Conservation (phyloP, 2,113 vertebrate genomes). For the Phasianus colchicus region DNA sequence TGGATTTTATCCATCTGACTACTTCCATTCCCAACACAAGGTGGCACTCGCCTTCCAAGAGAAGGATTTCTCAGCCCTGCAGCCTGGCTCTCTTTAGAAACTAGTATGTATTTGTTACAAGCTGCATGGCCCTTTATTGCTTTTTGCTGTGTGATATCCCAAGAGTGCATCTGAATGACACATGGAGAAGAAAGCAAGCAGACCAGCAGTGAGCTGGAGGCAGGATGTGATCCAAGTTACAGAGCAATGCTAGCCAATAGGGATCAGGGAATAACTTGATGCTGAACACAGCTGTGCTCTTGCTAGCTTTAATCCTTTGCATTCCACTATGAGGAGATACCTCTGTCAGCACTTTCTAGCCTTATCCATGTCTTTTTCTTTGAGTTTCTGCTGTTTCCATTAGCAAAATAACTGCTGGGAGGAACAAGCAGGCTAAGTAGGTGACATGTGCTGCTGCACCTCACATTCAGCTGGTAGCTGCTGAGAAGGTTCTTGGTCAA, state of each 20-base stretch:
- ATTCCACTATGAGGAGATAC: not conserved
- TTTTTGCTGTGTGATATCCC: not conserved
- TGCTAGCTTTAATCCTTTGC: not conserved
- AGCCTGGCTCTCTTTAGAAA: not conserved
- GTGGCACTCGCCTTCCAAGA: conserved; percentile 7
- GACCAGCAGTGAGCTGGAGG: not conserved
- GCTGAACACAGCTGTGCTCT: not conserved
- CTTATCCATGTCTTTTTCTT: not conserved
- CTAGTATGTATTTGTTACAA: rapidly evolving
- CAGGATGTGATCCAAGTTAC: rapidly evolving
- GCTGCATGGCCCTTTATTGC: not conserved
- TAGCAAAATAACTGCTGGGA: not conserved
- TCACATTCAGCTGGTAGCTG: not conserved
- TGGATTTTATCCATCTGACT: rapidly evolving
- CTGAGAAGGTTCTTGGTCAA: not conserved
- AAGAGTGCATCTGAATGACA: not conserved
- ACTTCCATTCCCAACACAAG: not conserved
- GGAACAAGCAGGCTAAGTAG: not conserved
- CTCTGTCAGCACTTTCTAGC: not conserved
- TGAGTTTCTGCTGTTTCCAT: not conserved
- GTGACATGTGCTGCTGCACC: not conserved
- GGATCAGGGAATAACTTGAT: not conserved
- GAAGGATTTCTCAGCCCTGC: not conserved
- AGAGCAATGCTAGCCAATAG: not conserved
- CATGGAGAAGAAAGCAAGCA: not conserved